A percentile compares a stretch with the other conserved stretches of the same genome.
Evolutionary conservation across 2,888 invertebrate species (phyloP).

Genomic region (Fragum fragum): DNA sequence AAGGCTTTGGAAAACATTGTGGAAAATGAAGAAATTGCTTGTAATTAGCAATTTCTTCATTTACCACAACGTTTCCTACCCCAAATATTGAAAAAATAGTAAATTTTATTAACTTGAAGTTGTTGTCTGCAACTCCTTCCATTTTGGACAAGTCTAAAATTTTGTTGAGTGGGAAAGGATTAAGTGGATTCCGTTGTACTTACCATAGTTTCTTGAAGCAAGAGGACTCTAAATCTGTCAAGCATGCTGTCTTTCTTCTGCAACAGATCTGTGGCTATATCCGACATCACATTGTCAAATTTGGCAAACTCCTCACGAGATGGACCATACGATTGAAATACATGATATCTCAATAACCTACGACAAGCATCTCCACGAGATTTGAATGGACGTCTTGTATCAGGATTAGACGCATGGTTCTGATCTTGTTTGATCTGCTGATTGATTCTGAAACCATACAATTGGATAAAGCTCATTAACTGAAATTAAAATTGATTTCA

Average conservation of each 20-base stretch:
- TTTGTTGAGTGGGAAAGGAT: no score
- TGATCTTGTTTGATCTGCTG: slow-evolving; percentile 93
- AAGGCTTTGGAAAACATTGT: no score
- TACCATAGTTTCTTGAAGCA: slow-evolving; percentile 94
- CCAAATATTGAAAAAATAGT: no score
- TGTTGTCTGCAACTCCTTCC: no score
- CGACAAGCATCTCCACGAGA: slow-evolving; percentile 91
- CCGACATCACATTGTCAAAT: slow-evolving; percentile 83
- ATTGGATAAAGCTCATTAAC: no score
- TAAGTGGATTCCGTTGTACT: no score
- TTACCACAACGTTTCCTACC: no score
- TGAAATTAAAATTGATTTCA: no score
- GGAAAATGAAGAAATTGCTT: no score
- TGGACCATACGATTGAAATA: slow-evolving; percentile 89
- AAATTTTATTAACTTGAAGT: no score
- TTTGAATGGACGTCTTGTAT: slow-evolving; percentile 91
- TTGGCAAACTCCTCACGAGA: slow-evolving; percentile 89
- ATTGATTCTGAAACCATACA: slow-evolving; percentile 90
- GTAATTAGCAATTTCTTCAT: no score
- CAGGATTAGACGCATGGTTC: slow-evolving; percentile 91
- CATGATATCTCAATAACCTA: slow-evolving; percentile 92
- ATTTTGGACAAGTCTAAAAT: no score
- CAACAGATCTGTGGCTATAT: slow-evolving; percentile 89
- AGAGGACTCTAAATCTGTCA: slow-evolving; percentile 91
- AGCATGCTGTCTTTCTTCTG: slow-evolving; percentile 91